Percentiles rank a stretch among this genome's conserved stretches.
phyloP scores from a whole-genome alignment of 2,113 vertebrate genomes.

The Geococcyx californianus region DNA sequence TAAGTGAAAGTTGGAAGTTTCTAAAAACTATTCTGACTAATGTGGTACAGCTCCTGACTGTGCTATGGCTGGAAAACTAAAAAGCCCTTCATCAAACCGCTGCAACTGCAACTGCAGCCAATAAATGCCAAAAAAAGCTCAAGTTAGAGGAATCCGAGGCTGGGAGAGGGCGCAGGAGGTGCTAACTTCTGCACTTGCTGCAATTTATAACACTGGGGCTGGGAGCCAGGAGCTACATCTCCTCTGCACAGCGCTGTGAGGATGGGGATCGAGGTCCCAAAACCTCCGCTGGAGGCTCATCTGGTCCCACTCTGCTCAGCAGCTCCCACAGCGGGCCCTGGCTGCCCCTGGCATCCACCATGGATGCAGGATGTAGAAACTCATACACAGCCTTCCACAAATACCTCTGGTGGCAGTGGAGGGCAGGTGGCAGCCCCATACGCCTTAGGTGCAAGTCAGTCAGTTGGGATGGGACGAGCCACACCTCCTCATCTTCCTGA shows the following conservation, averaged over 20 bases:
- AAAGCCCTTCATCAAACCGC: not conserved
- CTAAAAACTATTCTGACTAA: conserved; percentile 15
- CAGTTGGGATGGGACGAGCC: fast-evolving
- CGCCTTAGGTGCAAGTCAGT: not conserved
- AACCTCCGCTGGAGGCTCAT: not conserved
- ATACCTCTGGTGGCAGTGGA: fast-evolving
- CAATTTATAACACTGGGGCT: fast-evolving
- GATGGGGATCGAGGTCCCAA: not conserved
- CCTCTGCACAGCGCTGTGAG: not conserved
- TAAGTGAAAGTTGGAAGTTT: not conserved
- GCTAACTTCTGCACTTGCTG: not conserved
- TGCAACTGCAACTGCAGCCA: not conserved
- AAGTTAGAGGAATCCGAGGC: not conserved
- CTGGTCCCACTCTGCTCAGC: not conserved
- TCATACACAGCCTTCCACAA: not conserved
- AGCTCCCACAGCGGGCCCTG: not conserved
- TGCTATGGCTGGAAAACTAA: not conserved
- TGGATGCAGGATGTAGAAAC: too few relatives aligned
- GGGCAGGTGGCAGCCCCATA: fast-evolving
- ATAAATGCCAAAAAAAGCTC: not conserved
- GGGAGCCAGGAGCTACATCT: not conserved
- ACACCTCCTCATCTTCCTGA: not conserved
- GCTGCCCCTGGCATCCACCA: not conserved
- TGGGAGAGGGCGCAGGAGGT: not conserved
- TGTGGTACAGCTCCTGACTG: not conserved